Base-by-base conservation (phyloP, 37 sponge, comb jelly and placozoan species). In the Tethya wilhelma region DNA sequence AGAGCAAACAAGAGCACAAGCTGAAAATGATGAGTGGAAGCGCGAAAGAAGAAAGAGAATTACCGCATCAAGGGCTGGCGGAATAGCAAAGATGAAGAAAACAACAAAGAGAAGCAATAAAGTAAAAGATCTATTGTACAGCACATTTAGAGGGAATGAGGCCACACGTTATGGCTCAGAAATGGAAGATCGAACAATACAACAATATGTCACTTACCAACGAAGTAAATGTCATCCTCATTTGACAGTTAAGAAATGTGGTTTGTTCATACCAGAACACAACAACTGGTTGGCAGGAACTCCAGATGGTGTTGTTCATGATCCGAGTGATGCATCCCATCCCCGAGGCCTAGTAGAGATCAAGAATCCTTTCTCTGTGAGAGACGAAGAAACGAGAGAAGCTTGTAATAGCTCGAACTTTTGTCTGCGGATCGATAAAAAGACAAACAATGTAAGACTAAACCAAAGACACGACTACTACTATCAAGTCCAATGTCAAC, bases 211-310 rank as follows among this genome's bases (percentile, higher is more conserved):
- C 9, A 37, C 38, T 49, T 8, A 43, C 41, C 74, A 83, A 56
- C 59, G 30, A 59, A 9, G 26, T 41, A 67, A 68, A 55, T 59
- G 44, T 67, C 69, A 74, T 56, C 38, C 59, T 30, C 2, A 46
- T 25, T 67, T 75, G 45, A 55, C 23, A 53, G 41, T 42, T 14
- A 12, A 67, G 32, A 65, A 33, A 32, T 38, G 32, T 69, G 77
- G 84, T 0, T 22, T 83, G 19, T 44, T 83, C 20, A 63, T 83
- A 2, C 55, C 43, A 2, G 25, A 14, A 2, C 29, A 42, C 12
- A 83, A 73, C 34, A 53, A 58, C 7, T 84, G 77, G 76, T n/a
- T 84, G 41, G 84, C 74, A 30, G 82, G 73, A 40, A 81, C 64
- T 46, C 83, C 83, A 23, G 74, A 74, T 57, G 77, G 62, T 2